Percentiles rank a stretch among this genome's conserved stretches.
phyloP scores from a whole-genome alignment of 2,888 invertebrate genomes.

The Volucella inanis region DNA sequence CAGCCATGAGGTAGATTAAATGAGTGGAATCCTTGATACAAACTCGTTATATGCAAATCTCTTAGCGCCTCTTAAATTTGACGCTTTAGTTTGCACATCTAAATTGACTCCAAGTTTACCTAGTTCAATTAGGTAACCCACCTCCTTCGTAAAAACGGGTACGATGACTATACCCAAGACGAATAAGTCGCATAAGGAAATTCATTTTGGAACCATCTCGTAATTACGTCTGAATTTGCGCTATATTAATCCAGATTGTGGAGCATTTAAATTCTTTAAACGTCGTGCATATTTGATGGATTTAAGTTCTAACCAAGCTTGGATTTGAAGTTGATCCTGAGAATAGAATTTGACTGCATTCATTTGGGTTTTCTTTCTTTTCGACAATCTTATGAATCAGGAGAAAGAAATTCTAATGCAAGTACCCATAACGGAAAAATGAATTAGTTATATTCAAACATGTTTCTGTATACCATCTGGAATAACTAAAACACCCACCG shows the following conservation, averaged over 20 bases:
- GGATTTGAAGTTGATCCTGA: slow-evolving; percentile 5
- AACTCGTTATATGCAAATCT: slow-evolving; percentile 62
- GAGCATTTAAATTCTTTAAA: slow-evolving; percentile 64
- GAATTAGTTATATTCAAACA: too few relatives aligned
- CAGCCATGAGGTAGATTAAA: slow-evolving; percentile 42
- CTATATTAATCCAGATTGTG: slow-evolving; percentile 24
- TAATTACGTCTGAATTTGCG: slow-evolving; percentile 45
- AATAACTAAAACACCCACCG: too few relatives aligned
- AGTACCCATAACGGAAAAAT: too few relatives aligned
- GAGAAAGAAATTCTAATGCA: too few relatives aligned
- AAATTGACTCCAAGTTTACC: slow-evolving; percentile 71
- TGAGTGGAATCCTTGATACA: slow-evolving; percentile 33
- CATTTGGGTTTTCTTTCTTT: too few relatives aligned
- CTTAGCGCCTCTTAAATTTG: slow-evolving; percentile 72
- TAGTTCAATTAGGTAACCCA: slow-evolving; percentile 69
- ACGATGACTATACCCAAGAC: not conserved
- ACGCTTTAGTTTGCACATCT: slow-evolving; percentile 64
- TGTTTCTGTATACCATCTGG: too few relatives aligned
- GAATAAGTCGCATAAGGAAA: slow-evolving; percentile 6
- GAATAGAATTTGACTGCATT: too few relatives aligned
- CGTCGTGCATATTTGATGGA: slow-evolving; percentile 60
- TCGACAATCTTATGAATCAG: too few relatives aligned
- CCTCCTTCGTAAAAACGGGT: not conserved
- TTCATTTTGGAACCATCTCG: slow-evolving; percentile 22
- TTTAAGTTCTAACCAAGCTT: slow-evolving; percentile 42